Conservation (phyloP, 2,888 invertebrate species). For the Synanthedon formicaeformis region DNA sequence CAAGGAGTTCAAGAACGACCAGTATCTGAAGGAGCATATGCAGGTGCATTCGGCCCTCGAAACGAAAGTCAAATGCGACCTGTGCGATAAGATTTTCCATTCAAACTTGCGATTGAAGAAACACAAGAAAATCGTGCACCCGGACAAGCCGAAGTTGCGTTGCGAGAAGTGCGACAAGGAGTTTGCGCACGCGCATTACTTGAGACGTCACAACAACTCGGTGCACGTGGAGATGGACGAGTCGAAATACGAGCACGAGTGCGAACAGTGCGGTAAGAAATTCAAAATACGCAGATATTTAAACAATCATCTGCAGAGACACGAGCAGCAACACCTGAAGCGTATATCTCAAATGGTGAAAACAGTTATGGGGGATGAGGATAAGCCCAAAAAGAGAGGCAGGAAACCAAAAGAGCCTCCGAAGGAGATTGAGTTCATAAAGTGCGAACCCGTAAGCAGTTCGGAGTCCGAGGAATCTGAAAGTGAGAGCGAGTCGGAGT, state of each 20-base stretch:
- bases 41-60: constrained; percentile 53
- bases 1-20: constrained; percentile 62
- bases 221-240: constrained; percentile 54
- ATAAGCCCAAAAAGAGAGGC: constrained; percentile 20
- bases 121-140: constrained; percentile 59
- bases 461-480: constrained; percentile 38
- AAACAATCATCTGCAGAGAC: constrained; percentile 53
- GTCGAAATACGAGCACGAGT: constrained; percentile 46
- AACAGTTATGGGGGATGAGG: constrained; percentile 43
- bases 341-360: constrained; percentile 57
- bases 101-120: constrained; percentile 54
- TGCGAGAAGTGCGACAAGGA: constrained; percentile 60
- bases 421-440: constrained; percentile 57
- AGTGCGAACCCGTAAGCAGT: constrained; percentile 55
- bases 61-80: constrained; percentile 53
- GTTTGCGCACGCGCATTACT: constrained; percentile 54
- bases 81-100: constrained; percentile 56
- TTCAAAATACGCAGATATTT: constrained; percentile 56
- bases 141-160: constrained; percentile 45
- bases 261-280: constrained; percentile 55
- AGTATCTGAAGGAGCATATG: constrained; percentile 60
- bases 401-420: constrained; percentile 19
- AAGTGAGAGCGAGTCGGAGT: constrained; percentile 24
- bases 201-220: constrained; percentile 45
- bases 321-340: constrained; percentile 57